Evolutionary conservation across 2,797 vertebrate species (phyloP).

Genomic region (Rhinichthys osculus): DNA sequence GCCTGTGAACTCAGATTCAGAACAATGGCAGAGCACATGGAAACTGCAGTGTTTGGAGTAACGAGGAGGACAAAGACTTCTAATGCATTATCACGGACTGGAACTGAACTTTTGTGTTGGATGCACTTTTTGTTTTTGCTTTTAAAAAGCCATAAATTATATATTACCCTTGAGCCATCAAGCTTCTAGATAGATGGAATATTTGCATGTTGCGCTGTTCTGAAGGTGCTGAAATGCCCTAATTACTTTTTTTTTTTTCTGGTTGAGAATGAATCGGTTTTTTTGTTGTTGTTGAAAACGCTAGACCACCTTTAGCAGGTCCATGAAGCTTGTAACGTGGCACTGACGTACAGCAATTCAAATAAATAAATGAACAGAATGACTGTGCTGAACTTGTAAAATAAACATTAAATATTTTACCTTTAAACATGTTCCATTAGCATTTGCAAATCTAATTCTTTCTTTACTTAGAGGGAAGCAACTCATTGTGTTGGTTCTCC

Average conservation of each 20-base stretch:
- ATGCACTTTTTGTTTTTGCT: constrained; percentile 88
- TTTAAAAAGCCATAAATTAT: constrained; percentile 87
- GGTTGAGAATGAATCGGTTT: constrained; percentile 62
- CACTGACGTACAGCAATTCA: constrained; percentile 82
- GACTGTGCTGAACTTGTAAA: constrained; percentile 84
- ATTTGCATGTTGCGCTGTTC: constrained; percentile 83
- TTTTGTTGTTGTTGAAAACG: constrained; percentile 53
- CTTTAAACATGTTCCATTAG: constrained; percentile 71
- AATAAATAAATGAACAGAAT: constrained; percentile 79
- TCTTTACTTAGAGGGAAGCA: background rate
- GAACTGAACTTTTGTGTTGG: constrained; percentile 78
- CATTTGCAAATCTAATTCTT: constrained; percentile 49
- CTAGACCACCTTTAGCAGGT: constrained; percentile 73
- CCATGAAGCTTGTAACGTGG: constrained; percentile 81
- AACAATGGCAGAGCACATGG: constrained; percentile 56
- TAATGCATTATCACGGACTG: constrained; percentile 74
- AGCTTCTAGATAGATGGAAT: constrained; percentile 78
- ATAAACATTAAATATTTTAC: constrained; percentile 83
- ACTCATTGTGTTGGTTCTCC: background rate
- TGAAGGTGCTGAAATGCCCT: constrained; percentile 73
- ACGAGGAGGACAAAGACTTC: constrained; percentile 37
- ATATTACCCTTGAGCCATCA: constrained; percentile 72
- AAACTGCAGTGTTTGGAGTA: constrained; percentile 60
- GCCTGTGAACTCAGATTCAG: constrained; percentile 65
- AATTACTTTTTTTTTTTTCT: constrained; percentile 50